phyloP scores from a whole-genome alignment of 2,888 invertebrate genomes.

The Polia nebulosa region DNA sequence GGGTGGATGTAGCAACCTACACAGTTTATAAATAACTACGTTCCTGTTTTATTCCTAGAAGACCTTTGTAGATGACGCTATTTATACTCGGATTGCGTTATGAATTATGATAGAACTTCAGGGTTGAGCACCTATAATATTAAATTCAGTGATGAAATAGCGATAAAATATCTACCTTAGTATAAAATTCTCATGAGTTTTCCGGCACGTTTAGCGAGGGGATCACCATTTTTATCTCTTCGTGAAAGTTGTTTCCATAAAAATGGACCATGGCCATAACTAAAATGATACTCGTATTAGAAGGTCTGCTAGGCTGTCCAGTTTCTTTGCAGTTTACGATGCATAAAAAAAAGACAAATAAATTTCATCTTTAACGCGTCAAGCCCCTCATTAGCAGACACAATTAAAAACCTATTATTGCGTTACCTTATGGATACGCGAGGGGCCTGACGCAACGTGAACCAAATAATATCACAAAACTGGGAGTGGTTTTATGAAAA shows the following conservation, averaged over 20 bases:
- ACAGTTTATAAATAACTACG: slow-evolving; percentile 30
- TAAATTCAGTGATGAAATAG: neutral
- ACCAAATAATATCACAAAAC: neutral
- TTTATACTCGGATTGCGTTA: slow-evolving; percentile 9
- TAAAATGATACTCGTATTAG: slow-evolving; percentile 3
- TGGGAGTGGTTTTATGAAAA: neutral
- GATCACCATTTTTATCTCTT: slow-evolving; percentile 27
- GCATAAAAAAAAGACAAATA: neutral
- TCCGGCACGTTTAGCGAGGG: neutral
- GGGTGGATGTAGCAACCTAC: slow-evolving; percentile 28
- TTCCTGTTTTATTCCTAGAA: slow-evolving; percentile 6
- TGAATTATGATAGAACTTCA: neutral
- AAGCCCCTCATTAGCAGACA: too few relatives aligned
- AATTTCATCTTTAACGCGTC: slow-evolving; percentile 3
- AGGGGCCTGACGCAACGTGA: too few relatives aligned
- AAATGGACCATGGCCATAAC: slow-evolving; percentile 4
- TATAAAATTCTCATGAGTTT: slow-evolving; percentile 5
- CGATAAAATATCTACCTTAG: slow-evolving; percentile 1
- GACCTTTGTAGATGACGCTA: slow-evolving; percentile 23
- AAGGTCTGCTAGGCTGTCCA: neutral
- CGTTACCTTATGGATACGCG: too few relatives aligned
- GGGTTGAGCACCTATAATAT: slow-evolving; percentile 11
- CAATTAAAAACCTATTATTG: too few relatives aligned
- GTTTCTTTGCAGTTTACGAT: slow-evolving; percentile 1
- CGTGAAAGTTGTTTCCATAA: slow-evolving; percentile 19